These are phyloP conservation scores for Bombylius major DNA, from an alignment of 2,888 invertebrate species.

Conservation along the genomic window DNA sequence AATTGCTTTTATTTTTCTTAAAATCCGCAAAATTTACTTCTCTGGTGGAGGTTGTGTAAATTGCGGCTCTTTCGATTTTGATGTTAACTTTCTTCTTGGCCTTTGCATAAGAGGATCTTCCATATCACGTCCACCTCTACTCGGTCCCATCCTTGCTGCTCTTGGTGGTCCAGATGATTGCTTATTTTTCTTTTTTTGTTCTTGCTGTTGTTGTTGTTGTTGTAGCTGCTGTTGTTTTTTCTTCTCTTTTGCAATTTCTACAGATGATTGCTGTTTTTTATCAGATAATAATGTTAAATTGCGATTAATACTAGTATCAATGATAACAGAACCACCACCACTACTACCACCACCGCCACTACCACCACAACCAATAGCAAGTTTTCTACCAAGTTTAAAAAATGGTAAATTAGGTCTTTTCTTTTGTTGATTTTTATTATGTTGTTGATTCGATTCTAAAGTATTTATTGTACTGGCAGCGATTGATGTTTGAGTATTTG, in stretches of 20 bases:
- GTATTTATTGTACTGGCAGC: too few relatives aligned
- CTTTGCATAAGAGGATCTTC: slow-evolving; percentile 34
- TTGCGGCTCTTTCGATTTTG: slow-evolving; percentile 14
- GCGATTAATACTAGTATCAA: slow-evolving; percentile 11
- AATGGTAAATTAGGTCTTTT: not conserved
- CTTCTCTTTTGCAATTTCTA: not conserved
- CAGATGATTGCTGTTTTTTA: too few relatives aligned
- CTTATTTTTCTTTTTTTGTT: slow-evolving; percentile 28
- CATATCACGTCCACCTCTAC: slow-evolving; percentile 24
- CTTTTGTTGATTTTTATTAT: not conserved
- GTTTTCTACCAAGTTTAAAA: not conserved
- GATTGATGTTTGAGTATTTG: too few relatives aligned
- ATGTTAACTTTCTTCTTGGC: slow-evolving; percentile 24
- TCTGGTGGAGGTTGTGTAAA: not conserved
- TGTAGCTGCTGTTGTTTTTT: not conserved
- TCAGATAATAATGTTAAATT: too few relatives aligned
- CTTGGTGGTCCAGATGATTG: slow-evolving; percentile 30
- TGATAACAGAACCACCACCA: slow-evolving; percentile 12
- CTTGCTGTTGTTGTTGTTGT: not conserved
- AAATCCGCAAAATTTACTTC: not conserved
- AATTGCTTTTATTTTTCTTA: not conserved
- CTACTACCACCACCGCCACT: slow-evolving; percentile 12
- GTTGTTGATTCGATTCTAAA: not conserved
- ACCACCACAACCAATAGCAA: slow-evolving; percentile 17
- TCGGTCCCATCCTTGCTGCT: slow-evolving; percentile 18